Evolutionary conservation across 2,113 vertebrate genomes (phyloP).

Genomic region (Pseudopipra pipra): DNA sequence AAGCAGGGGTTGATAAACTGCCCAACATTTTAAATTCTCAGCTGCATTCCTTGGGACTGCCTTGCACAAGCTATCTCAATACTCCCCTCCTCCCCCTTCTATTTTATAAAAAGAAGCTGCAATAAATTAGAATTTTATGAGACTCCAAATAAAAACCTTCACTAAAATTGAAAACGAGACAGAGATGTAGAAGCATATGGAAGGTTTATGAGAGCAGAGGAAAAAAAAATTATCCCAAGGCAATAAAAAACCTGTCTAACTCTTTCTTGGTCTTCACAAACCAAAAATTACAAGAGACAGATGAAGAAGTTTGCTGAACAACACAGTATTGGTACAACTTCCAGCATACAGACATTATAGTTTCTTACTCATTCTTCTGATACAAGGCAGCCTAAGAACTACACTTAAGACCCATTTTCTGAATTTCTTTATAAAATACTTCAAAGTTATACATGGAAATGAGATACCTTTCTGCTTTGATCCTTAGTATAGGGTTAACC

Average conservation of each 20-base stretch:
- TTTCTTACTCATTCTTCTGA: neutral
- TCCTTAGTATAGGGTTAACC: neutral
- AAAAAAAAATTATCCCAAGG: neutral
- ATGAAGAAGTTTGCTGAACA: neutral
- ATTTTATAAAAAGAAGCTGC: conserved; percentile 50
- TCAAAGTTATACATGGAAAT: conserved; percentile 25
- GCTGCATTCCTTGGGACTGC: conserved; percentile 7
- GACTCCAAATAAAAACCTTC: conserved; percentile 54
- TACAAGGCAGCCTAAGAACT: neutral
- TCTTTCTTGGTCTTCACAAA: conserved; percentile 27
- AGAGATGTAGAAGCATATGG: conserved; percentile 43
- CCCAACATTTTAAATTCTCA: neutral
- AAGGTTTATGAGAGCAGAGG: conserved; percentile 31
- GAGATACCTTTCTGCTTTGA: conserved; percentile 35
- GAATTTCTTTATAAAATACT: conserved; percentile 6
- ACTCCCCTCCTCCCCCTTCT: neutral
- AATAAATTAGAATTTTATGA: conserved; percentile 66
- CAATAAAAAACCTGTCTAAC: conserved; percentile 32
- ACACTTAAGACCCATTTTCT: neutral
- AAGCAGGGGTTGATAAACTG: neutral
- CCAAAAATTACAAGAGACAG: conserved; percentile 14
- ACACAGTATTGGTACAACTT: neutral
- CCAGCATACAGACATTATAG: neutral
- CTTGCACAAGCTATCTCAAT: neutral
- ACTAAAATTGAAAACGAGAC: conserved; percentile 57